phyloP scores from a whole-genome alignment of 2,888 invertebrate species.

The Cephus sareptanus region DNA sequence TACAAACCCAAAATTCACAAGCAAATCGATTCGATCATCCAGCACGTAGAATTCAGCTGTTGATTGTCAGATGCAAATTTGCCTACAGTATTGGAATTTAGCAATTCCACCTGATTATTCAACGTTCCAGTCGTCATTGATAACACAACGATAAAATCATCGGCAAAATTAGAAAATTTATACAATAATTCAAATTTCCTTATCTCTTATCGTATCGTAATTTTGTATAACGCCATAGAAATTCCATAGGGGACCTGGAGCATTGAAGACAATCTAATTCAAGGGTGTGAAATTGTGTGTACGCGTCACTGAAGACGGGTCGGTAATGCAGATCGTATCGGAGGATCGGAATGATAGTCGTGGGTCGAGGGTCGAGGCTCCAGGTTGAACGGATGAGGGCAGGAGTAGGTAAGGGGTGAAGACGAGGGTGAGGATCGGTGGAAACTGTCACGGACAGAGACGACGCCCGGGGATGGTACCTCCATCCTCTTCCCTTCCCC shows the following conservation, averaged over 20 bases:
- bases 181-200: background rate
- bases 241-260: background rate
- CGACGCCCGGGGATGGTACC: conserved; percentile 55
- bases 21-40: background rate
- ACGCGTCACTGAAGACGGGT: background rate
- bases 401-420: conserved; percentile 23
- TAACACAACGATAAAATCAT: too few species aligned
- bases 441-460: conserved; percentile 64
- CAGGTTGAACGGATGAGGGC: background rate
- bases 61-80: background rate
- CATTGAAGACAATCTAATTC: background rate
- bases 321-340: background rate
- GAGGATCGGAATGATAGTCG: background rate
- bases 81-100: background rate
- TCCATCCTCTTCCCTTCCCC: conserved; percentile 45
- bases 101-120: background rate
- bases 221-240: background rate
- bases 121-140: background rate
- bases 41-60: background rate
- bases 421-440: conserved; percentile 37
- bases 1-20: background rate
- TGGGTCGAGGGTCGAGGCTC: background rate
- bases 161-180: background rate
- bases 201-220: background rate
- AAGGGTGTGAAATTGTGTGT: background rate